Evolutionary conservation across 2,888 invertebrate species (phyloP).

Genomic region (Aphelenchoides bicaudatus): DNA sequence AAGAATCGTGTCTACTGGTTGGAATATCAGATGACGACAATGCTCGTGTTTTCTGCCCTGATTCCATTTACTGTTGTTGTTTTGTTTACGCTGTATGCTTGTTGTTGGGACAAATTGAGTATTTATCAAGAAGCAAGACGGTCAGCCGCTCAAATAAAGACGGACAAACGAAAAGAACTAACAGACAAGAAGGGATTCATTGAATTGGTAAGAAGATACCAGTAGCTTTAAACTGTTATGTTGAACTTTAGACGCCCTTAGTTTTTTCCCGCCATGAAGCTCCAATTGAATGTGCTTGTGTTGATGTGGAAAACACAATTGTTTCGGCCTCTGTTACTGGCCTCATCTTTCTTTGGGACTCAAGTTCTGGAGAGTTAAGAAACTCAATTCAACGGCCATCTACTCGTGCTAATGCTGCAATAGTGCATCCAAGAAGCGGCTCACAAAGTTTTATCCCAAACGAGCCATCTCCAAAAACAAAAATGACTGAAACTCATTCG

Average conservation of each 20-base stretch:
- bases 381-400: constrained; percentile 6
- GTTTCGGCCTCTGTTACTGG: constrained; percentile 48
- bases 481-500: constrained; percentile 1
- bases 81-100: constrained; percentile 50
- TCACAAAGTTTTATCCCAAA: constrained; percentile 4
- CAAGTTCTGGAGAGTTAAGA: constrained; percentile 33
- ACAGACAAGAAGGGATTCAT: constrained; percentile 7
- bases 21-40: constrained; percentile 50
- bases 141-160: constrained; percentile 5
- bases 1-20: constrained; percentile 52
- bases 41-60: constrained; percentile 46
- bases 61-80: constrained; percentile 47
- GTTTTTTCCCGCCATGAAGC: constrained; percentile 44
- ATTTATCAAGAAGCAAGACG: constrained; percentile 12
- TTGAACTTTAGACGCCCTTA: constrained; percentile 38
- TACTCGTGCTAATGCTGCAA: not conserved
- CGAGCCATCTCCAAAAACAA: constrained; percentile 4
- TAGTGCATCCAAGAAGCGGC: not conserved
- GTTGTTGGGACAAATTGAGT: constrained; percentile 39
- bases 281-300: constrained; percentile 42
- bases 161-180: constrained; percentile 16
- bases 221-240: constrained; percentile 3
- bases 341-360: constrained; percentile 40
- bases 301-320: constrained; percentile 23
- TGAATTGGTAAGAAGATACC: constrained; percentile 20